Base-by-base conservation (phyloP, 2,113 vertebrate species). In the Atlantisia rogersi region DNA sequence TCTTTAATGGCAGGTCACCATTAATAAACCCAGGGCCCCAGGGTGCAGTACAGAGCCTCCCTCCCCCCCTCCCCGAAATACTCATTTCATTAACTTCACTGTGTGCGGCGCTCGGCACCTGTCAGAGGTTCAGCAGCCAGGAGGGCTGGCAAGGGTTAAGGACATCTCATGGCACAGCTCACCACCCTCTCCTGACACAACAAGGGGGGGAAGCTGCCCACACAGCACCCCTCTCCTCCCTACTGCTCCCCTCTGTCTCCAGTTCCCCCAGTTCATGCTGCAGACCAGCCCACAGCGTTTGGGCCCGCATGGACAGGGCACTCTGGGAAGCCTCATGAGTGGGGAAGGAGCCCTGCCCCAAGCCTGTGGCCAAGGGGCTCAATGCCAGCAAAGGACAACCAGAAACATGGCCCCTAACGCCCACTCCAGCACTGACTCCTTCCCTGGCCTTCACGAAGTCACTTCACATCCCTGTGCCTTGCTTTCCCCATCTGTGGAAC, bases 11-110 rank as follows among this genome's bases (percentile, higher is more conserved):
- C 95, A 93, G 97, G 97, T 97, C 97, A 97, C 97, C 98, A 99
- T 99, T 99, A 99, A 99, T 99, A 99, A 99, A 99, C 98, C 97
- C 91, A 98, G 97, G 97, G 98, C 98, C 97, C 98, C 96, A 97
- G 98, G 98, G 98, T 98, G 98, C 98, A 98, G 98, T 95, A 96
- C 95, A 97, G 94, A 97, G 97, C 97, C 97, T 97, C 97, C 97
- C 90, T 97, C 88, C 92, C 97, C 97, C 97, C 92, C 95, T 42
- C 92, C 95, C 95, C 93, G 71, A 97, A 97, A 97, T 68, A 97
- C 95, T 94, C 94, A 80, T 97, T 96, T 97, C 96, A 97, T 97
- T 96, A 97, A 97, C 85, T 96, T 94, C 93, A 80, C 97, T 71
- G 96, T 56, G 83, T 6, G 14, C 0, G 16, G 94, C 14, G 42